Evolutionary conservation across 2,888 invertebrate genomes (phyloP).

Genomic region (Philereme vetulata): DNA sequence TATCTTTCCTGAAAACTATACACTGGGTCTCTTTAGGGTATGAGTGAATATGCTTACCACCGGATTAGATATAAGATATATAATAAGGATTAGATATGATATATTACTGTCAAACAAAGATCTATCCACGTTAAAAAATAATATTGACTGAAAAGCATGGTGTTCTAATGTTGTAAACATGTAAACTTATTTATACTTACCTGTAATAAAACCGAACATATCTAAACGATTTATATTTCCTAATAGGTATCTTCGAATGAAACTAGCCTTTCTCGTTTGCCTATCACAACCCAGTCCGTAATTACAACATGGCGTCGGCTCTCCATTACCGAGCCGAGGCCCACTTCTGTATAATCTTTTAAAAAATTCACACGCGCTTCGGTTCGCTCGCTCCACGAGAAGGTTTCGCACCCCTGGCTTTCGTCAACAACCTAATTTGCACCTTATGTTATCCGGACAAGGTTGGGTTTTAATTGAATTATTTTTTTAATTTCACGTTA

Average conservation of each 20-base stretch:
- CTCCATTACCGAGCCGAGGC: conserved; percentile 59
- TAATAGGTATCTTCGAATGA: background rate
- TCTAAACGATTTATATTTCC: too few relatives aligned
- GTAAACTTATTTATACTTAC: too few relatives aligned
- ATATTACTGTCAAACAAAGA: too few relatives aligned
- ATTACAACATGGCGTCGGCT: conserved; percentile 58
- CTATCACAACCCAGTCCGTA: conserved; percentile 46
- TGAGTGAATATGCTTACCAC: too few relatives aligned
- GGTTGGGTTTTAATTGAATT: conserved; percentile 35
- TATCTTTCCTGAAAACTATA: too few relatives aligned
- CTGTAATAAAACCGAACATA: too few relatives aligned
- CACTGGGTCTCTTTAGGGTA: too few relatives aligned
- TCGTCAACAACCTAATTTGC: conserved; percentile 35
- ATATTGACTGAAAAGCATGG: too few relatives aligned
- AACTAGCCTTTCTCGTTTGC: conserved; percentile 15
- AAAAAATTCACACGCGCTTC: conserved; percentile 71
- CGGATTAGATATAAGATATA: too few relatives aligned
- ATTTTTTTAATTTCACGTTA: conserved; percentile 46
- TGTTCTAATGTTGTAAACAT: too few relatives aligned
- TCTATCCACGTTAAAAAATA: too few relatives aligned
- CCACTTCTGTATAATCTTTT: conserved; percentile 74
- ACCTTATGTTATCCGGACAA: conserved; percentile 31
- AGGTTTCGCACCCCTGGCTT: conserved; percentile 53
- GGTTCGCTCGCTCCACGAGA: conserved; percentile 45
- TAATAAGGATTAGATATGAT: too few relatives aligned